A percentile compares a stretch with the other conserved stretches of the same genome.
phyloP scores from a whole-genome alignment of 2,113 vertebrate species.

The Taurulus bubalis region DNA sequence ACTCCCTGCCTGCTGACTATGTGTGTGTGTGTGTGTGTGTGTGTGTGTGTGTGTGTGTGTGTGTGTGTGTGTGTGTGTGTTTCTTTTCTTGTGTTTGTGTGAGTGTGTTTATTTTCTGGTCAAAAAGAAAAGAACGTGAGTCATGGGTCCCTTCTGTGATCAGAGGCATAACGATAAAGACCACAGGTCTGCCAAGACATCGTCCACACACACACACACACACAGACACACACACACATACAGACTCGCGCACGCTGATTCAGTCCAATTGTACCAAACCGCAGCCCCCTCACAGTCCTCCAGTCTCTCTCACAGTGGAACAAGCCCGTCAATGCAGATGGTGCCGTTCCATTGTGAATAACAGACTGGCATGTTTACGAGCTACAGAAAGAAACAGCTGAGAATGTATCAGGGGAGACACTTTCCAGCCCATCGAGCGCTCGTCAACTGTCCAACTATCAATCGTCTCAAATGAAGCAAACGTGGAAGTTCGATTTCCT shows the following conservation, averaged over 20 bases:
- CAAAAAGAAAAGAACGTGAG: conserved; percentile 23
- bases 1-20: conserved; percentile 1
- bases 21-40: conserved; percentile 7
- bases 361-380: conserved; percentile 53
- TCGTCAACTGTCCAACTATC: conserved; percentile 34
- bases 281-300: conserved; percentile 50
- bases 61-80: background rate
- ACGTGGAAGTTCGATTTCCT: conserved; percentile 2
- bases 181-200: conserved; percentile 28
- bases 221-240: conserved; percentile 5
- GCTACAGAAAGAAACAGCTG: conserved; percentile 70
- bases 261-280: conserved; percentile 66
- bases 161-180: conserved; percentile 27
- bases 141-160: conserved; percentile 60
- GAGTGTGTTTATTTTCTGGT: background rate
- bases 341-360: conserved; percentile 66
- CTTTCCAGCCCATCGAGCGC: conserved; percentile 42
- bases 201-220: background rate
- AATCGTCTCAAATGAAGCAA: conserved; percentile 42
- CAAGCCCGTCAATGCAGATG: conserved; percentile 73
- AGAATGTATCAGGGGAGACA: conserved; percentile 46
- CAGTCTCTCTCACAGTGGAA: conserved; percentile 71
- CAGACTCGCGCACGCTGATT: conserved; percentile 19
- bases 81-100: background rate
- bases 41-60: conserved; percentile 2